These are phyloP conservation scores for Drymonia ruficornis DNA, from an alignment of 2,888 invertebrate genomes.

Conservation along the genomic window DNA sequence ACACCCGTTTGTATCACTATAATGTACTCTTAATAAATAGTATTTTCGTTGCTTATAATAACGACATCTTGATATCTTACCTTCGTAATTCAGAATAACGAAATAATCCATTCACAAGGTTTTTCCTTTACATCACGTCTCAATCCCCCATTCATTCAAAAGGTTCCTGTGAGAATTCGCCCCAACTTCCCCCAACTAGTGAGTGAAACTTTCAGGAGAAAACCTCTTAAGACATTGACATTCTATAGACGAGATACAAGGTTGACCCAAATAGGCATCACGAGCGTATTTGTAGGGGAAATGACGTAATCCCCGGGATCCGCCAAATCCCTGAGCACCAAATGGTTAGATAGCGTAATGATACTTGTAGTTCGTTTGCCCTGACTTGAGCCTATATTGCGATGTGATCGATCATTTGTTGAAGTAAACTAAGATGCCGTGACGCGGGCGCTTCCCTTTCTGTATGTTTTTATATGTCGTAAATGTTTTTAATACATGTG, in stretches of 20 bases:
- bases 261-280: slow-evolving; percentile 37
- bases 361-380: slow-evolving; percentile 13
- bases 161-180: slow-evolving; percentile 7
- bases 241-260: slow-evolving; percentile 25
- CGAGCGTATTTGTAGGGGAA: slow-evolving; percentile 30
- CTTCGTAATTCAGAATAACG: slow-evolving; percentile 3
- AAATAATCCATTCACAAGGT: slow-evolving; percentile 19
- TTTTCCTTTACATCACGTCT: slow-evolving; percentile 12
- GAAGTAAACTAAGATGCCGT: neutral
- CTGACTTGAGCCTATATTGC: slow-evolving; percentile 12
- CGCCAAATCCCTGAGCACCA: slow-evolving; percentile 16
- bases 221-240: slow-evolving; percentile 40
- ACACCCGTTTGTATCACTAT: too few species aligned
- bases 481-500: too few species aligned
- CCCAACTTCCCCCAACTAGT: slow-evolving; percentile 12
- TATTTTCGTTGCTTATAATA: too few species aligned
- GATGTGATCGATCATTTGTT: slow-evolving; percentile 21
- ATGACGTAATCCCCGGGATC: slow-evolving; percentile 30
- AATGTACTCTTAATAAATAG: too few species aligned
- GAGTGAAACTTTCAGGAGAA: slow-evolving; percentile 17
- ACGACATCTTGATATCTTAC: neutral
- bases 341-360: slow-evolving; percentile 18
- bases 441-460: too few species aligned
- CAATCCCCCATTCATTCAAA: slow-evolving; percentile 14
- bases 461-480: too few species aligned